A percentile compares a stretch with the other conserved stretches of the same genome.
Conservation (phyloP, 2,113 vertebrate genomes). For the Ochotona curzoniae region DNA sequence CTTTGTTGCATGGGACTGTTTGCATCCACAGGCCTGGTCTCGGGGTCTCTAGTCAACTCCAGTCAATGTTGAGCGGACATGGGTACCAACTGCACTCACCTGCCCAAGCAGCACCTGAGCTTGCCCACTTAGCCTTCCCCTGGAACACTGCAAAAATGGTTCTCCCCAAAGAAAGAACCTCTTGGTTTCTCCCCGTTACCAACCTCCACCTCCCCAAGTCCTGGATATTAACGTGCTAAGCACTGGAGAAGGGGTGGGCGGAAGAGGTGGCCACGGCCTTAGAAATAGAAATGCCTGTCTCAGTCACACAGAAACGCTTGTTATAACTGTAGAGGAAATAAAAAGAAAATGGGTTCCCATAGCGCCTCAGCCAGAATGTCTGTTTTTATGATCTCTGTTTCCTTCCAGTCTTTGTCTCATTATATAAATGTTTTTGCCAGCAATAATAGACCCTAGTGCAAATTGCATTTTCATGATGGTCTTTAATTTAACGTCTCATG, state of each 20-base stretch:
- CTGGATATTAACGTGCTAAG: not conserved
- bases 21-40: not conserved
- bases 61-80: too few species aligned
- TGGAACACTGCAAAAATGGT: not conserved
- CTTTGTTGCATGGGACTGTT: not conserved
- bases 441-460: not conserved
- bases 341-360: not conserved
- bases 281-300: too few species aligned
- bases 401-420: constrained; percentile 59
- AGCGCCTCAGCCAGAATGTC: not conserved
- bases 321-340: constrained; percentile 34
- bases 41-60: not conserved
- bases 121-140: not conserved
- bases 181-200: not conserved
- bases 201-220: too few species aligned
- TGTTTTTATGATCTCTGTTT: constrained; percentile 55
- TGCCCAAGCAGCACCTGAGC: not conserved
- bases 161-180: too few species aligned
- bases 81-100: too few species aligned
- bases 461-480: not conserved
- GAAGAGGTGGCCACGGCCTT: not conserved
- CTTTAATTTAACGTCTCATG: constrained; percentile 43
- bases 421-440: constrained; percentile 38
- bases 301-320: too few species aligned
- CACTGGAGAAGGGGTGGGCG: not conserved